A percentile compares a stretch with the other conserved stretches of the same genome.
Evolutionary conservation across 2,113 vertebrate genomes (phyloP).

Genomic region (Oreochromis tanganicae): DNA sequence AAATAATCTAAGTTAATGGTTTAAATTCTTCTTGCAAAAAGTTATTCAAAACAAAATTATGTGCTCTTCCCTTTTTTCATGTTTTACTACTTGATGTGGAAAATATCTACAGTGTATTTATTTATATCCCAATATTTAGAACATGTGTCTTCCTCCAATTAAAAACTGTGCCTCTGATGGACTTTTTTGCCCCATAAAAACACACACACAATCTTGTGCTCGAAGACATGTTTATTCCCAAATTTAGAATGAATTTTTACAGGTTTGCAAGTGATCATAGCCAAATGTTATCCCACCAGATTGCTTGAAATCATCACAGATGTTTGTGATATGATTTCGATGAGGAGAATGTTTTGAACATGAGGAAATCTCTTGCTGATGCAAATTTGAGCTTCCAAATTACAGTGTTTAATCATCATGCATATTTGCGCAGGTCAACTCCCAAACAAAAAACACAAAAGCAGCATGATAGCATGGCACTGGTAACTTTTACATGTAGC

Average conservation of each 20-base stretch:
- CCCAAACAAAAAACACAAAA: not conserved
- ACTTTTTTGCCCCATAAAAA: not conserved
- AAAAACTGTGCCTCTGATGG: not conserved
- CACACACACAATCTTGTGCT: not conserved
- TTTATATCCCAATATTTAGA: not conserved
- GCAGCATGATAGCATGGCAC: not conserved
- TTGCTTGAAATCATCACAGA: not conserved
- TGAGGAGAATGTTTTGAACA: not conserved
- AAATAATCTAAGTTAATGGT: not conserved
- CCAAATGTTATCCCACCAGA: not conserved
- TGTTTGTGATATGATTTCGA: not conserved
- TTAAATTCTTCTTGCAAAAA: not conserved
- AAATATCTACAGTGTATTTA: not conserved
- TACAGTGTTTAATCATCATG: not conserved
- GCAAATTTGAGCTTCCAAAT: not conserved
- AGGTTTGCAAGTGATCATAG: not conserved
- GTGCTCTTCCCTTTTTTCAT: fast-evolving
- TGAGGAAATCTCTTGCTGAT: not conserved
- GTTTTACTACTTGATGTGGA: not conserved
- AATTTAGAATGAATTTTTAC: not conserved
- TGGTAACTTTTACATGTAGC: not conserved
- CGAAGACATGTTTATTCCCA: not conserved
- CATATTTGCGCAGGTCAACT: fast-evolving
- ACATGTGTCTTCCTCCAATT: fast-evolving
- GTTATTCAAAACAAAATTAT: not conserved